Percentiles rank a stretch among this genome's conserved stretches.
These are phyloP conservation scores for Brachionichthys hirsutus DNA, from an alignment of 2,113 vertebrate species.

Conservation along the genomic window DNA sequence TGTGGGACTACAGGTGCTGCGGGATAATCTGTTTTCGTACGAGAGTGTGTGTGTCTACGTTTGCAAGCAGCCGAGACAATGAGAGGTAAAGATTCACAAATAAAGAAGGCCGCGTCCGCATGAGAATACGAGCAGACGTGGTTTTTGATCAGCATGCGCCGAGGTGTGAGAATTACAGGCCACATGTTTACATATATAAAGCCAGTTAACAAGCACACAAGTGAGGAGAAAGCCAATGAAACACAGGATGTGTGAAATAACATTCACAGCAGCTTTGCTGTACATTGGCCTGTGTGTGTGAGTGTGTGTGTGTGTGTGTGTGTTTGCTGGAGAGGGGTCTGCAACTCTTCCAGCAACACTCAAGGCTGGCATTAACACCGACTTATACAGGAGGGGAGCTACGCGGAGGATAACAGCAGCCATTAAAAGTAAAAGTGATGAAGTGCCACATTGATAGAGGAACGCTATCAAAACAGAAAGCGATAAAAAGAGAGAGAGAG, in stretches of 20 bases:
- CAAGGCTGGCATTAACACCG: background rate
- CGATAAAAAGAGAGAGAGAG: background rate
- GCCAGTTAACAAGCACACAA: conserved; percentile 55
- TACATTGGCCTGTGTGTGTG: background rate
- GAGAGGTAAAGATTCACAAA: background rate
- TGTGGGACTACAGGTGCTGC: conserved; percentile 43
- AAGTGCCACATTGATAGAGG: conserved; percentile 1
- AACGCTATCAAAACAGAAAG: background rate
- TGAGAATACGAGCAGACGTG: conserved; percentile 5
- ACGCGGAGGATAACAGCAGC: background rate
- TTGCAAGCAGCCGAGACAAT: background rate
- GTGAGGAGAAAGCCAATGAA: conserved; percentile 63
- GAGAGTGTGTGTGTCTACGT: background rate
- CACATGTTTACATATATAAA: conserved; percentile 62
- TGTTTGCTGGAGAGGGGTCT: conserved; percentile 10
- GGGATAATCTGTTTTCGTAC: conserved; percentile 10
- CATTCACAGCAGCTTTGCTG: conserved; percentile 48
- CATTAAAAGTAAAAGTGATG: conserved; percentile 8
- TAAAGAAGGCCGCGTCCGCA: too few species aligned
- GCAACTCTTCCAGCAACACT: conserved; percentile 27
- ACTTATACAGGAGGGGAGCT: conserved; percentile 6
- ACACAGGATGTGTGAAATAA: conserved; percentile 61
- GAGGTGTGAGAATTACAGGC: conserved; percentile 43
- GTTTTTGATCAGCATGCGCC: conserved; percentile 19
- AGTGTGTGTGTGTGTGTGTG: conserved; percentile 7